Conservation (phyloP, 2,888 invertebrate species). For the Ganaspis brasiliensis region DNA sequence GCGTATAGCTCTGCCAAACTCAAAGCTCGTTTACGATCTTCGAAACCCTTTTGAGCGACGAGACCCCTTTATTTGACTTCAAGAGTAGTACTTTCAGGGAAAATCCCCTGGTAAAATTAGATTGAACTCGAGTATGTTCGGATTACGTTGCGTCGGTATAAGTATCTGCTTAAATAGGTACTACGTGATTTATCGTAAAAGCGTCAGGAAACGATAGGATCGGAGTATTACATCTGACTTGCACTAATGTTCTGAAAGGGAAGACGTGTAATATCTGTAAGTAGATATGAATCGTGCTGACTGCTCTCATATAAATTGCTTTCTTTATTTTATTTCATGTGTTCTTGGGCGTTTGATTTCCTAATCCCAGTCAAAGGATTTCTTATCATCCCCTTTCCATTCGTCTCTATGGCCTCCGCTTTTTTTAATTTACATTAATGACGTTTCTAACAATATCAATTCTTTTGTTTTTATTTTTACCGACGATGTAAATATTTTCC, state of each 20-base stretch:
- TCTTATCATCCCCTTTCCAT: too few species aligned
- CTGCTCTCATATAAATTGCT: too few species aligned
- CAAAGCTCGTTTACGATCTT: slow-evolving; percentile 42
- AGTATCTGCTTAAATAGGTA: slow-evolving; percentile 22
- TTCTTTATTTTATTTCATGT: too few species aligned
- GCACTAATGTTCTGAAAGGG: slow-evolving; percentile 1
- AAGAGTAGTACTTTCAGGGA: slow-evolving; percentile 24
- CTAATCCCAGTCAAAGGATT: too few species aligned
- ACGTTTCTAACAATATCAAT: too few species aligned
- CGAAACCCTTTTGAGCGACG: slow-evolving; percentile 33
- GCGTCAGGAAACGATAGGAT: not conserved
- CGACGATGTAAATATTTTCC: too few species aligned
- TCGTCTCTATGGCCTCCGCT: too few species aligned
- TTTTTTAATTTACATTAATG: too few species aligned
- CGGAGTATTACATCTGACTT: not conserved
- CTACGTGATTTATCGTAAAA: slow-evolving; percentile 45
- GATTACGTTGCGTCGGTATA: slow-evolving; percentile 6
- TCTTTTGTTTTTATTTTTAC: too few species aligned
- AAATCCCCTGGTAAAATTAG: slow-evolving; percentile 38
- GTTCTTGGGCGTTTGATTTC: too few species aligned
- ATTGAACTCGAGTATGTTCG: slow-evolving; percentile 18
- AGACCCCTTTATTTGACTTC: slow-evolving; percentile 40
- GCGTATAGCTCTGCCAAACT: slow-evolving; percentile 38
- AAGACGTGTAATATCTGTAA: not conserved
- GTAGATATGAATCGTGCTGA: too few species aligned